A percentile compares a stretch with the other conserved stretches of the same genome.
These are phyloP conservation scores for Lycaena phlaeas DNA, from an alignment of 2,888 invertebrate genomes.

Conservation along the genomic window DNA sequence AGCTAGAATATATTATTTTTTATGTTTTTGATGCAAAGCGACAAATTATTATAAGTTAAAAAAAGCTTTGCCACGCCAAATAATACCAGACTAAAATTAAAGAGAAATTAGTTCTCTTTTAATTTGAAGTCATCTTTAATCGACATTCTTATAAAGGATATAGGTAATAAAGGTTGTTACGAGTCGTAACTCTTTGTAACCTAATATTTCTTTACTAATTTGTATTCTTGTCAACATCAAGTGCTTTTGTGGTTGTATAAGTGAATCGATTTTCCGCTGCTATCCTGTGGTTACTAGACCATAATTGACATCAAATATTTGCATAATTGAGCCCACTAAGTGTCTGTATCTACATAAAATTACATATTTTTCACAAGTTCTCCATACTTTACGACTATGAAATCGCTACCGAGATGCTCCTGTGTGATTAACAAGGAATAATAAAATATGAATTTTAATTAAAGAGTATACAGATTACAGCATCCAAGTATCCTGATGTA, in stretches of 20 bases:
- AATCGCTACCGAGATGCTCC: conserved; percentile 19
- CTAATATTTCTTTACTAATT: neutral
- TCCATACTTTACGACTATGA: conserved; percentile 50
- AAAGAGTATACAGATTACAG: conserved; percentile 5
- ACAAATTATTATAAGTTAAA: no score
- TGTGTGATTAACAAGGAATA: conserved; percentile 4
- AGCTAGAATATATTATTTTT: no score
- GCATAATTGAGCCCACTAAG: conserved; percentile 65
- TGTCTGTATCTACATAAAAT: conserved; percentile 67
- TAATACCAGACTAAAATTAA: no score
- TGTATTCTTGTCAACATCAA: conserved; percentile 1
- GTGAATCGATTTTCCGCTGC: conserved; percentile 44
- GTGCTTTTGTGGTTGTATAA: conserved; percentile 17
- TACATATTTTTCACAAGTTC: conserved; percentile 56
- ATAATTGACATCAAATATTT: conserved; percentile 61
- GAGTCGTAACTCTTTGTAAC: no score
- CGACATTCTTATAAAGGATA: no score
- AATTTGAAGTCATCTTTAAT: no score
- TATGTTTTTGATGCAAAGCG: no score
- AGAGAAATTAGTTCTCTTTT: no score
- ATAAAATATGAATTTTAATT: conserved; percentile 9
- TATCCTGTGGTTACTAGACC: conserved; percentile 58
- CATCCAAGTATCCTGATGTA: neutral
- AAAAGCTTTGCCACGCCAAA: no score
- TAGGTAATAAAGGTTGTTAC: no score